Evolutionary conservation across 2,113 vertebrate genomes (phyloP), one percentile per base, ranked within the genome.

Genomic region (Callocephalon fimbriatum): DNA sequence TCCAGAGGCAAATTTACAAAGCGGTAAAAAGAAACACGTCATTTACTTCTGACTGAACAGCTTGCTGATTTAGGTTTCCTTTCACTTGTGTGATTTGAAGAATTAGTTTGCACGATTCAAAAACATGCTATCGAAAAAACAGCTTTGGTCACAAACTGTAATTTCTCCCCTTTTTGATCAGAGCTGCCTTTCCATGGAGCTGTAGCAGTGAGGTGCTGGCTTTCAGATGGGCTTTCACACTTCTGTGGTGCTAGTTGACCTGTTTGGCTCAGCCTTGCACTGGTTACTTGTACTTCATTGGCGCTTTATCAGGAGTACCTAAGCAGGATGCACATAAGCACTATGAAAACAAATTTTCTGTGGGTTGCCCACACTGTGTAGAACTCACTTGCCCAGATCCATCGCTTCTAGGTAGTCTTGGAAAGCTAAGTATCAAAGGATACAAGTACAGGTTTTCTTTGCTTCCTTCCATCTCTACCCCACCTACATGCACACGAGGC

Each of bases 401-500:
- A 26, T 22, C 2, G 7, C 38, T 76, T 54, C 63, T 20, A 31
- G 27, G 1, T 63, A 16, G 31, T 26, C 32, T 59, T 40, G n/a
- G 31, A 50, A 29, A 89, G 59, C 31, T 53, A 14, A 48, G 38
- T 48, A 19, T 29, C 29, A 21, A 38, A 66, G 44, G 26, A 5
- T 20, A 19, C 0, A 7, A 75, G 27, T 18, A 29, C 2, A 44
- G 14, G 15, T 79, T 51, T 47, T 32, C 35, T 48, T 26, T 35
- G 7, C 5, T 44, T 35, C 16, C 35, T 6, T 22, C 17, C 25
- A 3, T 17, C n/a, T 76, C 58, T 10, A 20, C 21, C 47, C 61
- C 19, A 25, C 20, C 25, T 21, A n/a, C 31, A 6, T 6, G 56
- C 37, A 32, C 0, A 5, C 1, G 0, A 74, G 59, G 26, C 13